Evolutionary conservation across 30 jellyfish, hydroid and myxozoan species (phyloP), one percentile per base, ranked within the genome.

Genomic region (Clytia hemisphaerica): DNA sequence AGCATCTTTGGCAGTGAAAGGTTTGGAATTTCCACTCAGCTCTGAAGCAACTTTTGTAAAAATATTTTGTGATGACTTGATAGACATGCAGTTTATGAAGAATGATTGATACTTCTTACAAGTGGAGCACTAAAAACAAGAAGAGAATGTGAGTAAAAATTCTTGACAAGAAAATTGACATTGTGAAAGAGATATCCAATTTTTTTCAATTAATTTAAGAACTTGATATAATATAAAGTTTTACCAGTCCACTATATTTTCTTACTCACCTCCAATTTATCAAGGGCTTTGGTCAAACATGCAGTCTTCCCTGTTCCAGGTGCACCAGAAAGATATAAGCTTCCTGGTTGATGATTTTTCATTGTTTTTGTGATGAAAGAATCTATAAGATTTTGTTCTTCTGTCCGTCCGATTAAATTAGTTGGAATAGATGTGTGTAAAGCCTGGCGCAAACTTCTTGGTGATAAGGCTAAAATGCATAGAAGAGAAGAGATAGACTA

Each of bases 241-340:
- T 57, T 22, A 57, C 25, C 70, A 22, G 3, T n/a, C 24, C 24
- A 4, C 24, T 2, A 3, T 46, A 27, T n/a, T n/a, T n/a, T 9
- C 60, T 2, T 46, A 3, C 19, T n/a, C 7, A 57, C 77, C 55
- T 59, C 15, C 32, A 67, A 44, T 36, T 65, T 19, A 10, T 36
- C 62, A 6, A 85, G 35, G 4, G 48, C 88, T 54, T 71, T 71
- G 9, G 67, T 63, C 48, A 87, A 47, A 54, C 93, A 72, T 21
- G 93, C 94, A 55, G 94, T 87, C 45, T 87, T 87, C 19, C 96
- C 96, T 6, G 96, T 87, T 4, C 96, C 96, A 26, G 96, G 96
- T 26, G 96, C 96, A 60, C 96, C 96, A 55, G 96, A 87, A 45
- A 87, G 68, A 58, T 87, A 87, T 27, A 87, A 72, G 58, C 96